A percentile compares a stretch with the other conserved stretches of the same genome.
Evolutionary conservation across 2,888 invertebrate species (phyloP).

Genomic region (Polietes domitor): DNA sequence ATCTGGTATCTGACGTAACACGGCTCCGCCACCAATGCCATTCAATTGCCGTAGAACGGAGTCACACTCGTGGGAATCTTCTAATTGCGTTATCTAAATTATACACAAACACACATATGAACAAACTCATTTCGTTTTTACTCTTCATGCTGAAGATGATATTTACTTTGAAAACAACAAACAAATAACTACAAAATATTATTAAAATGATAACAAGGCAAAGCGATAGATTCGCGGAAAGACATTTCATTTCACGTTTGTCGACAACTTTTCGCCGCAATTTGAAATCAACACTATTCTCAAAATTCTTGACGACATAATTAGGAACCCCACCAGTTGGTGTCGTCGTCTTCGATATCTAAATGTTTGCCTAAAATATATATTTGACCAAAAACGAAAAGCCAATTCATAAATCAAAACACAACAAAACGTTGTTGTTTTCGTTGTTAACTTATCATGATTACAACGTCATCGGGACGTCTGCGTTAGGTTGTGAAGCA

Average conservation of each 20-base stretch:
- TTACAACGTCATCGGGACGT: conserved; percentile 31
- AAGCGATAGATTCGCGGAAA: conserved; percentile 46
- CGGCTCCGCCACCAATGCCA: conserved; percentile 2
- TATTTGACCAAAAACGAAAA: conserved; percentile 3
- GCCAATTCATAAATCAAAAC: conserved; percentile 34
- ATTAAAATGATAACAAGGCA: conserved; percentile 56
- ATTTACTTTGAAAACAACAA: conserved; percentile 21
- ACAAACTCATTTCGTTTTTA: not conserved
- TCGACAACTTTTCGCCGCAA: conserved; percentile 1
- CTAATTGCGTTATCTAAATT: not conserved
- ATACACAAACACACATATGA: not conserved
- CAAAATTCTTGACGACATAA: conserved; percentile 46
- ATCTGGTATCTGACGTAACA: conserved; percentile 51
- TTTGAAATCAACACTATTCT: conserved; percentile 54
- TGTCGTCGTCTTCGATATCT: not conserved
- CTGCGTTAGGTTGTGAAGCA: not conserved
- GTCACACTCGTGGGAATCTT: not conserved
- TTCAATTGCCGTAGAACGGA: not conserved
- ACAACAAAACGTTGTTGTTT: not conserved
- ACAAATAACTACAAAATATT: conserved; percentile 59
- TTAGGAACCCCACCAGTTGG: conserved; percentile 45
- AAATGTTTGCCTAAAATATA: conserved; percentile 44
- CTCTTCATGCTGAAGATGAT: not conserved
- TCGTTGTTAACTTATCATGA: conserved; percentile 53
- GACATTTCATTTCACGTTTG: conserved; percentile 48